Base-by-base conservation (phyloP, 2,888 invertebrate species). In the Agonopterix subpropinquella region DNA sequence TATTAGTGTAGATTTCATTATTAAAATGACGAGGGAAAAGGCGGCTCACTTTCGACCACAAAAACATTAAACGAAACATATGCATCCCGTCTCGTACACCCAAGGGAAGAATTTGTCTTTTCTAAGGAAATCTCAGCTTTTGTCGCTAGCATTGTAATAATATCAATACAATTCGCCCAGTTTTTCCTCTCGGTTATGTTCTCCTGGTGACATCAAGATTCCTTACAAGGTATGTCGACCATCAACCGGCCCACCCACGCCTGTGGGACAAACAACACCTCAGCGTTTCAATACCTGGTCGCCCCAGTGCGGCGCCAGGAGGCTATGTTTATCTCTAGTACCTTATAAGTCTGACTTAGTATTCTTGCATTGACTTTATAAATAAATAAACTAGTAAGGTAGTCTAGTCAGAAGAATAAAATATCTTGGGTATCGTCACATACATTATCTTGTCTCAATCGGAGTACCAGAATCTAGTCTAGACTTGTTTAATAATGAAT, bases 201-300 rank as follows among this genome's bases (percentile, higher is more conserved):
- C 67, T 68, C 52, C 50, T 52, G 50, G 54, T 50, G 41, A 44
- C 46, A 67, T 59, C 85, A 76, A 83, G 77, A 77, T 86, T 80
- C 87, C 86, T 72, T 86, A 85, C 59, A 87, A 73, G 86, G 87
- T 68, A 73, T 63, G 75, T 75, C 61, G 80, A 64, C 70, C 61
- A 58, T 66, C 64, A 63, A 65, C 73, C 70, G 62, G 48, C 64
- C 64, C 74, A 41, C 51, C 51, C 51, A 48, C 51, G 51, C 48
- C 46, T 28, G 59, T 59, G 62, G 70, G 58, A 67, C 61, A 70
- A 73, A 71, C 67, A 72, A 65, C 70, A 63, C 58, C 49, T 60
- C 63, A 67, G 70, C 72, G 65, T 70, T 70, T 63, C 66, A 67
- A 68, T 70, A 63, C 62, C 62, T 62, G 62, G 69, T 65, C 67